Percentiles rank a stretch among this genome's conserved stretches.
Conservation (phyloP, 1,140 invertebrate genomes). For the Zelostemma sp. region DNA sequence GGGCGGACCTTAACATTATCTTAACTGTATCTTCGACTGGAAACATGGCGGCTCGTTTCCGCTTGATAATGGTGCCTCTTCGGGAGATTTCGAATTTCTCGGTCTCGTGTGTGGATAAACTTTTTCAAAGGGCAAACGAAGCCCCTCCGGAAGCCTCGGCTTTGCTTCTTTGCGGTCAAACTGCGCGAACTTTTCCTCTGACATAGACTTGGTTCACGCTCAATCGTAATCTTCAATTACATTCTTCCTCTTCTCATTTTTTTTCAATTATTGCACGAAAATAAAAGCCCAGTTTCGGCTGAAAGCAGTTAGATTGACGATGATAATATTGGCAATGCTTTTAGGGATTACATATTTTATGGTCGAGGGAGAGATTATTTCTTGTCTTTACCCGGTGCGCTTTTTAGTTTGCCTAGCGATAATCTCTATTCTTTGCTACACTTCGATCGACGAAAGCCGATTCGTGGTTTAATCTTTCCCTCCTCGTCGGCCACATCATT, state of each 20-base stretch:
- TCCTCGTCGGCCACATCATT: constrained; percentile 9
- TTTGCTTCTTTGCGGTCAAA: not conserved
- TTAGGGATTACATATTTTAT: no score
- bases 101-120: not conserved
- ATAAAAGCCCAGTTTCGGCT: no score
- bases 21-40: constrained; percentile 4
- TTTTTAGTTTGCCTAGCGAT: constrained; percentile 14
- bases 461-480: constrained; percentile 10
- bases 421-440: constrained; percentile 25
- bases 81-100: not conserved
- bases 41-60: constrained; percentile 5
- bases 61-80: not conserved
- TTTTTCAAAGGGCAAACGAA: not conserved
- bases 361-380: constrained; percentile 15
- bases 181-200: no score
- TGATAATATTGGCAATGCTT: no score
- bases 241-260: no score
- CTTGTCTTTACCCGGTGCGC: constrained; percentile 15
- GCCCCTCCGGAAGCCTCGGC: not conserved
- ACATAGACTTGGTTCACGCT: no score
- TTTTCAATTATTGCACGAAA: no score
- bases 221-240: no score
- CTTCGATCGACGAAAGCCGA: constrained; percentile 8
- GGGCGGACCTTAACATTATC: not conserved
- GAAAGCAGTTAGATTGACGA: no score